Evolutionary conservation across 2,113 vertebrate genomes (phyloP), one percentile per base, ranked within the genome.

Genomic region (Pygoscelis antarcticus): DNA sequence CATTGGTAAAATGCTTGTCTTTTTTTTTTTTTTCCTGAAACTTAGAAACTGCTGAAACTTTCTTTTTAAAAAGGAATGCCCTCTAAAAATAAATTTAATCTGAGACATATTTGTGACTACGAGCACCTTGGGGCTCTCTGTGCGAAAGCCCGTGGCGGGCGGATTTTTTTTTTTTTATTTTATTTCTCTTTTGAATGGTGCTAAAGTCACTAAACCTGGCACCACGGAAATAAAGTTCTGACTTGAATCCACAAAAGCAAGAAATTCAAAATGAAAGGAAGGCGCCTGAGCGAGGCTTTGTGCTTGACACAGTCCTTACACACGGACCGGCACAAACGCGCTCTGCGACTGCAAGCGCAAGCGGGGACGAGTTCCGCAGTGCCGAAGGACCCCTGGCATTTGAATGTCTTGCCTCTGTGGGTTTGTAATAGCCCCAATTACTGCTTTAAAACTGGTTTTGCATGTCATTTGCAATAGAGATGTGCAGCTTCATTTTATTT

Each of bases 161-260:
- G 49, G 32, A 2, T 27, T 78, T 76, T 55, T 65, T 55, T 19
- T 76, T 55, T 65, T 23, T 79, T 79, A 51, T 19, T 76, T 71
- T 20, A 71, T 79, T 51, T 19, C 17, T 18, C 21, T 40, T 34
- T 23, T 20, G 29, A 52, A 8, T 17, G 83, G 91, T 87, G 83
- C 87, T 81, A 3, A 47, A 55, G 68, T 44, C 49, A 7, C 66
- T n/a, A 26, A 52, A 58, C 36, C 26, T 4, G 8, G 66, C 87
- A 30, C 78, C 91, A 4, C 51, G 61, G 91, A 83, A 92, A 60
- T 90, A 68, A 51, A 62, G 15, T 74, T 62, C 57, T 87, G 94
- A 96, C 88, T 83, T 89, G 72, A 94, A 95, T 85, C 95, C 96
- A 85, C 93, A 93, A 60, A 97, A 79, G 93, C 93, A 82, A 94